Conservation (phyloP, 2,888 invertebrate genomes). For the Fragum fragum region DNA sequence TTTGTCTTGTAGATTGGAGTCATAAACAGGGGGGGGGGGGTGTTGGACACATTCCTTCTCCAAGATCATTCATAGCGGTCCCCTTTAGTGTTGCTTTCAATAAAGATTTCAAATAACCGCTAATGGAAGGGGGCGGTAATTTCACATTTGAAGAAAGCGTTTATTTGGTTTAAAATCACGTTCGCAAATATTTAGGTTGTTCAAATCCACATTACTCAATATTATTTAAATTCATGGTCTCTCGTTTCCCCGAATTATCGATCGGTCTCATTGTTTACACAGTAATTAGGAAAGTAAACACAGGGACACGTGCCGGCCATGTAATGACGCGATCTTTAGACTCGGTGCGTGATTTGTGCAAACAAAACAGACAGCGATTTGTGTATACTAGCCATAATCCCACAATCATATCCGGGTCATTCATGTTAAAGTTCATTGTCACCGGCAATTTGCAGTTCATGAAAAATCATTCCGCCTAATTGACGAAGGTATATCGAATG, state of each 20-base stretch:
- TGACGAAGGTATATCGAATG: conserved; percentile 18
- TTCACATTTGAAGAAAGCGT: neutral
- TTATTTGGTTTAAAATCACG: conserved; percentile 5
- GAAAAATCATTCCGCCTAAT: conserved; percentile 39
- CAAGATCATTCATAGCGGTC: too few species aligned
- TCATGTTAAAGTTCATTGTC: conserved; percentile 40
- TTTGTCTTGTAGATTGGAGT: too few species aligned
- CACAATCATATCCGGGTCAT: conserved; percentile 47
- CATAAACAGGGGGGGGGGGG: too few species aligned
- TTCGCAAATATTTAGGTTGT: conserved; percentile 7
- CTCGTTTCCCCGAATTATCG: conserved; percentile 4
- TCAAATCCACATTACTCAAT: neutral
- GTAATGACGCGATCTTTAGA: conserved; percentile 30
- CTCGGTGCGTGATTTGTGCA: conserved; percentile 55
- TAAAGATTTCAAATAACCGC: neutral
- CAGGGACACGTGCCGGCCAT: conserved; percentile 51
- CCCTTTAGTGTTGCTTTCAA: too few species aligned
- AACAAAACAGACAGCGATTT: conserved; percentile 61
- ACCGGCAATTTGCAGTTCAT: conserved; percentile 44
- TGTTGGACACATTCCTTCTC: too few species aligned
- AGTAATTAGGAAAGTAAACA: conserved; percentile 64
- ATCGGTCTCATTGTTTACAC: conserved; percentile 36
- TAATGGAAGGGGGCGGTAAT: neutral
- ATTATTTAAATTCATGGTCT: conserved; percentile 16
- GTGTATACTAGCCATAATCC: conserved; percentile 43